Percentiles rank a stretch among this genome's conserved stretches.
Conservation (phyloP, 2,888 invertebrate species). For the Malacosoma neustria region DNA sequence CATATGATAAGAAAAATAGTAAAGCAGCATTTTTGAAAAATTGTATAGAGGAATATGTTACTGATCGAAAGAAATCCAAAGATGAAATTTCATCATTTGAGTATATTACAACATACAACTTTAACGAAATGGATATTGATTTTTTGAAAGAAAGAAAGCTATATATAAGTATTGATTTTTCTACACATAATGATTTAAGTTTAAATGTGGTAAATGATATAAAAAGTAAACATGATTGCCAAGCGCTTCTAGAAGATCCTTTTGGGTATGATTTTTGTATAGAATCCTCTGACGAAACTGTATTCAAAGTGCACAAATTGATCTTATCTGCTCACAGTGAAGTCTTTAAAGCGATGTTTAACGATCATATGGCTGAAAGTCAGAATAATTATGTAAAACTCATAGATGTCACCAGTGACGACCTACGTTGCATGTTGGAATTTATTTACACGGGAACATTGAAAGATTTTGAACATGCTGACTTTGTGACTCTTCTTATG, state of each 20-base stretch:
- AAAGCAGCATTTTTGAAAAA: slow-evolving; percentile 25
- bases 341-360: slow-evolving; percentile 63
- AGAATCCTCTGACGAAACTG: slow-evolving; percentile 47
- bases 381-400: slow-evolving; percentile 49
- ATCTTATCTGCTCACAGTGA: slow-evolving; percentile 50
- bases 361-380: slow-evolving; percentile 56
- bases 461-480: slow-evolving; percentile 35
- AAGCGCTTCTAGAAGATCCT: slow-evolving; percentile 41
- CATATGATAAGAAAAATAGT: slow-evolving; percentile 31
- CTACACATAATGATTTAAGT: slow-evolving; percentile 17
- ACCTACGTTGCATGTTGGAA: slow-evolving; percentile 42
- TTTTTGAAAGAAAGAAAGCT: slow-evolving; percentile 38
- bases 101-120: slow-evolving; percentile 47
- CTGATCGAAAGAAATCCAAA: slow-evolving; percentile 31
- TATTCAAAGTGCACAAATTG: slow-evolving; percentile 49
- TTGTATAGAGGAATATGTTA: slow-evolving; percentile 13
- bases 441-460: slow-evolving; percentile 56
- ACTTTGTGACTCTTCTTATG: slow-evolving; percentile 43
- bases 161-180: slow-evolving; percentile 38
- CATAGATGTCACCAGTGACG: slow-evolving; percentile 45
- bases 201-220: slow-evolving; percentile 25
- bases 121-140: slow-evolving; percentile 43
- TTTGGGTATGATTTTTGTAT: slow-evolving; percentile 53
- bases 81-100: slow-evolving; percentile 26
- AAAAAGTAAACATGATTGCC: slow-evolving; percentile 40